phyloP scores from a whole-genome alignment of 2,888 invertebrate species.

The Phalera bucephala region DNA sequence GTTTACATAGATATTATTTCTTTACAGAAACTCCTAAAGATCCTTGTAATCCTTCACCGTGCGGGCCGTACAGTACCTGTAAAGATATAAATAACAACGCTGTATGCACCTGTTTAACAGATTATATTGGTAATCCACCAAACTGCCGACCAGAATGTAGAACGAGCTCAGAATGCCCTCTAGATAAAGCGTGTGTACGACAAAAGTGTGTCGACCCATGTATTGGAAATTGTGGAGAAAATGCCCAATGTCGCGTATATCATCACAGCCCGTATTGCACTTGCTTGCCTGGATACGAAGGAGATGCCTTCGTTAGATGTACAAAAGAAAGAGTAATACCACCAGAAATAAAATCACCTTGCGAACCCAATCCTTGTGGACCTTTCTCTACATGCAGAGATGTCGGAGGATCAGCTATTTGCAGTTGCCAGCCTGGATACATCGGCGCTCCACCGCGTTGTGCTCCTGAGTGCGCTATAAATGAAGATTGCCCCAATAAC shows the following conservation, averaged over 20 bases:
- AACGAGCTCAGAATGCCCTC: slow-evolving; percentile 90
- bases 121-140: slow-evolving; percentile 88
- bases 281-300: slow-evolving; percentile 87
- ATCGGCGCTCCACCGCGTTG: slow-evolving; percentile 88
- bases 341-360: slow-evolving; percentile 78
- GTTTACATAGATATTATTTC: too few species aligned
- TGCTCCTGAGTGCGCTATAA: slow-evolving; percentile 89
- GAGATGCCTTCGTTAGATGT: slow-evolving; percentile 87
- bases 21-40: slow-evolving; percentile 71
- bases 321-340: slow-evolving; percentile 70
- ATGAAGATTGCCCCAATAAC: slow-evolving; percentile 89
- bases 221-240: slow-evolving; percentile 87
- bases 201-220: slow-evolving; percentile 93
- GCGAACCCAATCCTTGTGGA: slow-evolving; percentile 88
- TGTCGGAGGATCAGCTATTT: slow-evolving; percentile 76
- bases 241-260: slow-evolving; percentile 87
- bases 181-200: slow-evolving; percentile 88
- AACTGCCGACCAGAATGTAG: slow-evolving; percentile 91
- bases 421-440: slow-evolving; percentile 85
- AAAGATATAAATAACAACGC: slow-evolving; percentile 85
- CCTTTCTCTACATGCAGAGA: slow-evolving; percentile 85
- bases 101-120: slow-evolving; percentile 86
- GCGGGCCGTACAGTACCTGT: slow-evolving; percentile 90
- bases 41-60: slow-evolving; percentile 90
- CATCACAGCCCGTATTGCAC: slow-evolving; percentile 88